Base-by-base conservation (phyloP, 2,888 invertebrate genomes). In the Trichogramma dendrolimi region DNA sequence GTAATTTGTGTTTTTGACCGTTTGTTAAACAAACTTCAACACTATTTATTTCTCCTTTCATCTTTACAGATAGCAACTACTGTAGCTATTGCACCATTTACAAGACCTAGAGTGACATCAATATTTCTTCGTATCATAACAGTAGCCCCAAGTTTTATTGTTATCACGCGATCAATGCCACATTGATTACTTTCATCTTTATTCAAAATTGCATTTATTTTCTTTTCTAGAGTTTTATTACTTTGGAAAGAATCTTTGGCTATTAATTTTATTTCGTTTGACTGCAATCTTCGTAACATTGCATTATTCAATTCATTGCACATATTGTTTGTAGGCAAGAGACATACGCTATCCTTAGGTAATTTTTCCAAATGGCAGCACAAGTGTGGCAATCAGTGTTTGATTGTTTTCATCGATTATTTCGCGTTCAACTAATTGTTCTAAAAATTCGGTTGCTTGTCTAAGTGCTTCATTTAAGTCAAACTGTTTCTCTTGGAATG, bases 231-330 rank as follows among this genome's bases (percentile, higher is more conserved):
- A 39, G 43, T 50, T 44, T 46, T 58, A 1, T 43, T 2, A 44
- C 58, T 51, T 44, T 51, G 50, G 14, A 47, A 57, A 42, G 42
- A 50, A 51, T 44, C 51, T 8, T 44, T 40, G 6, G 51, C 44
- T 8, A 51, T 11, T 1, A 58, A 46, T 40, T 39, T 3, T 54
- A 72, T 72, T 67, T 70, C 70, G 27, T 69, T 60, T 0, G 62
- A 55, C 7, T 64, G 7, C 48, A 74, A 65, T 10, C 51, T 57
- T 43, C 56, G 55, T 47, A 75, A 61, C 71, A 75, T 72, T 14
- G 68, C 70, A 55, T 55, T 56, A 64, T 76, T 76, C 7, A 75
- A 60, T 57, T 67, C 65, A 53, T 69, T 56, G 67, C 74, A 70
- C 69, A 70, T 67, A 55, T 71, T 61, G 63, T 68, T 68, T 10